Base-by-base conservation (phyloP, 1,140 invertebrate genomes). In the Macrobrachium nipponense region DNA sequence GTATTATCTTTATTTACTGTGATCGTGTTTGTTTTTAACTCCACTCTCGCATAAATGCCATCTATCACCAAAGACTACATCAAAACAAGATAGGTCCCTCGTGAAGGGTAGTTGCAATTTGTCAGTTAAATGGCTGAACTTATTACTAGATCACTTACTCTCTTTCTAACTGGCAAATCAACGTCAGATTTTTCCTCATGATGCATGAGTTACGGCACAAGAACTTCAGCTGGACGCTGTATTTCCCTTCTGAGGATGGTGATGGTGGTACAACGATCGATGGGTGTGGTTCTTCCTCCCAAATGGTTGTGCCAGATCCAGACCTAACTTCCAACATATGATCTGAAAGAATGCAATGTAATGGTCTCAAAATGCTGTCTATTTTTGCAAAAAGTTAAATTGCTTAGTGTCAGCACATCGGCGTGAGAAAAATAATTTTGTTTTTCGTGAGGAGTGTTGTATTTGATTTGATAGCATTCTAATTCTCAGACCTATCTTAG, bases 201-300 rank as follows among this genome's bases (percentile, higher is more conserved):
- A 86, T 44, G 18, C 84, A 86, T 17, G 84, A 86, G 77, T 86
- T 86, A 11, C 84, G 66, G 44, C 84, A 86, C 2, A 86, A 68
- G 68, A 86, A 86, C 58, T n/a, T 80, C 66, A 86, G n/a, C 27
- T 80, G 77, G 51, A 80, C 68, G 59, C 68, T 80, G 68, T 80
- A 86, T 18, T 77, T 27, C 10, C 59, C 64, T 5, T 60, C 20
- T 3, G 51, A 8, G 15, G 64, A 36, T 44, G 77, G 66, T 2
- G 62, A 23, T 0, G 84, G 84, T 7, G 43, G 27, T 6, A 86
- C 84, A 6, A 80, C 8, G 11, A 86, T n/a, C 17, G 84, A 86
- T 0, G 84, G 84, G 36, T 86, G 84, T n/a, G 66, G 78, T 7
- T 64, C 12, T 36, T 70, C 68, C 58, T 75, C 77, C 68, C 66